A percentile compares a stretch with the other conserved stretches of the same genome.
Conservation (phyloP, 2,113 vertebrate genomes). For the Rhagologus leucostigma region DNA sequence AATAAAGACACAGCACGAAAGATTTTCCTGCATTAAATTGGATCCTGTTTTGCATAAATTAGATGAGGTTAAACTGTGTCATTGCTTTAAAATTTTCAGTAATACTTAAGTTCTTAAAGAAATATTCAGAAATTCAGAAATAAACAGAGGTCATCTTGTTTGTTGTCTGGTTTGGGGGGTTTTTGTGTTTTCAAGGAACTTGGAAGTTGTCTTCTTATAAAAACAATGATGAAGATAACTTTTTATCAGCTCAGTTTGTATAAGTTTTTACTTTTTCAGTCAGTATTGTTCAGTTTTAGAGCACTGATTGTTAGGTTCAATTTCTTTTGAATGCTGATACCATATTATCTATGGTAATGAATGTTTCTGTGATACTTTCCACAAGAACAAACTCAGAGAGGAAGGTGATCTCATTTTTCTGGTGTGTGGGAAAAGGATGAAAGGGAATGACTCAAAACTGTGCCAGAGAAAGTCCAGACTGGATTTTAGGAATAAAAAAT, state of each 20-base stretch:
- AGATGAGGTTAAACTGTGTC: not conserved
- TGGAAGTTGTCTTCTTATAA: not conserved
- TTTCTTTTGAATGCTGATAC: not conserved
- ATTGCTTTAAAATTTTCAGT: not conserved
- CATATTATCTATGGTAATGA: not conserved
- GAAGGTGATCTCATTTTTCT: not conserved
- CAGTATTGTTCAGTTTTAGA: not conserved
- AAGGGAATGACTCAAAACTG: not conserved
- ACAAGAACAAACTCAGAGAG: not conserved
- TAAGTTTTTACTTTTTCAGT: not conserved
- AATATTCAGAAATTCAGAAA: not conserved
- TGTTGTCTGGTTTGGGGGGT: not conserved
- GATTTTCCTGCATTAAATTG: not conserved
- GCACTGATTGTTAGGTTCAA: not conserved
- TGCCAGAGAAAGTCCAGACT: not conserved
- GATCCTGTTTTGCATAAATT: not conserved
- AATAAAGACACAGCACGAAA: not conserved
- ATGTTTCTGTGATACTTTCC: not conserved
- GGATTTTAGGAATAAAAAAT: not conserved
- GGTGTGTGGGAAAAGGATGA: not conserved
- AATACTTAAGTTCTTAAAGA: not conserved
- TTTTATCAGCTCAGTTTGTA: not conserved
- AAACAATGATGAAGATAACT: not conserved
- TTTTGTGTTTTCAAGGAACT: not conserved
- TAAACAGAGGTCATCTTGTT: not conserved